These are phyloP conservation scores for Phalera bucephala DNA, from an alignment of 2,888 invertebrate genomes.

Conservation along the genomic window DNA sequence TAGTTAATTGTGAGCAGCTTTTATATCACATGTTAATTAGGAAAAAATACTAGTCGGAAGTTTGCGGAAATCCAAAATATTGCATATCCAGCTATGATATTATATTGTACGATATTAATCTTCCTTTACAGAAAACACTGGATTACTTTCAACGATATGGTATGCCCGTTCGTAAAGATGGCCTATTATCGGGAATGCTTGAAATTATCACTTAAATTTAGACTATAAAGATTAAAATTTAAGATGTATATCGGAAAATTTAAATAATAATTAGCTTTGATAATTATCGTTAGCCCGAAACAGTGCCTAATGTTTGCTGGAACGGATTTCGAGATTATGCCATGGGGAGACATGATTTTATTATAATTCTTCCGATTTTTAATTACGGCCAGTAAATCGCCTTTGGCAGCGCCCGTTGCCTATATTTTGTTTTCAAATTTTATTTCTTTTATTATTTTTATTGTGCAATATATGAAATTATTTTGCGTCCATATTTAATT, in stretches of 20 bases:
- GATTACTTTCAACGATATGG: conserved; percentile 17
- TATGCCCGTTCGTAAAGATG: neutral
- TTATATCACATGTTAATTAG: conserved; percentile 65
- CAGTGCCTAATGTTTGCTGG: conserved; percentile 73
- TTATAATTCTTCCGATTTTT: conserved; percentile 13
- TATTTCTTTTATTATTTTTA: conserved; percentile 41
- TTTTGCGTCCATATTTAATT: conserved; percentile 77
- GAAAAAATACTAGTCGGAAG: conserved; percentile 65
- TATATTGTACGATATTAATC: conserved; percentile 40
- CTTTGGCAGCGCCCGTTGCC: conserved; percentile 10
- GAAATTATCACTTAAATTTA: conserved; percentile 41
- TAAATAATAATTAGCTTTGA: conserved; percentile 71
- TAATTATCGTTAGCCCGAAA: conserved; percentile 62
- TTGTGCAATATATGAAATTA: conserved; percentile 79
- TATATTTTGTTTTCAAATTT: conserved; percentile 18
- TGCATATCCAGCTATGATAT: conserved; percentile 65
- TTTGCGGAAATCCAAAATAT: conserved; percentile 46
- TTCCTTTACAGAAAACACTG: conserved; percentile 47
- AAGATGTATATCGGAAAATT: conserved; percentile 63
- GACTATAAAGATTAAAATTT: conserved; percentile 40
- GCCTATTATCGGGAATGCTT: conserved; percentile 42
- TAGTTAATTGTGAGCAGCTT: conserved; percentile 59
- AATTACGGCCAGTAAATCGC: conserved; percentile 31
- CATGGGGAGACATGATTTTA: conserved; percentile 32
- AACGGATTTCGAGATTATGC: conserved; percentile 60